Conservation (phyloP, 1,140 invertebrate species). For the Steinernema feltiae region DNA sequence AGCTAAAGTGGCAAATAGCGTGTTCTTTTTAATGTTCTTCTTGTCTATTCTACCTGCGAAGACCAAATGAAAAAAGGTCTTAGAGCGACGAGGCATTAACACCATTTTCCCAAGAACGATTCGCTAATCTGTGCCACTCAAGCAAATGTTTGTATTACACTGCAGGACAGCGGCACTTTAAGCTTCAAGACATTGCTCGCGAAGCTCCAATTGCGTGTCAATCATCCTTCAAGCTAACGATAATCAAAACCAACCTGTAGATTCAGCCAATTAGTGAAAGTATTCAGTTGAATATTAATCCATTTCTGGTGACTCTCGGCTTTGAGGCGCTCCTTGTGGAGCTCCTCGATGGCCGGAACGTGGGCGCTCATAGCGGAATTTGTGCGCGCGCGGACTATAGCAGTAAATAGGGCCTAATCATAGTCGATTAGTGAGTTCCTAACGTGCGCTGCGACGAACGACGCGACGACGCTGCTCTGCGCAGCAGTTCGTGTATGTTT, state of each 20-base stretch:
- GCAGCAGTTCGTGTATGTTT: slow-evolving; percentile 3
- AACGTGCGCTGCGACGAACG: slow-evolving; percentile 2
- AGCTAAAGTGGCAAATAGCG: too few relatives aligned
- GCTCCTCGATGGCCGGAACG: slow-evolving; percentile 2
- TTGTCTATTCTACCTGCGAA: too few relatives aligned
- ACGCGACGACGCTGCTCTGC: background rate
- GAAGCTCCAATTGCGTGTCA: too few relatives aligned
- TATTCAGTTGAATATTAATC: slow-evolving; percentile 93
- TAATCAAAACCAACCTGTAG: slow-evolving; percentile 67
- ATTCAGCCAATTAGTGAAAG: slow-evolving; percentile 96
- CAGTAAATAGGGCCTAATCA: slow-evolving; percentile 4
- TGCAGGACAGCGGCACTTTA: too few relatives aligned
- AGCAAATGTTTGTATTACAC: too few relatives aligned
- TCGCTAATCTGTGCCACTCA: too few relatives aligned
- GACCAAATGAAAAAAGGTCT: too few relatives aligned
- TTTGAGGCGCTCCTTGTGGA: background rate
- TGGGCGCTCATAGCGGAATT: background rate
- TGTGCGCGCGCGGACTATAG: background rate
- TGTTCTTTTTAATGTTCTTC: too few relatives aligned
- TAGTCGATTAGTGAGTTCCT: slow-evolving; percentile 7
- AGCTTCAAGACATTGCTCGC: too few relatives aligned
- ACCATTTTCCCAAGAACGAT: too few relatives aligned
- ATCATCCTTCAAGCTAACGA: background rate
- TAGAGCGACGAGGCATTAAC: too few relatives aligned
- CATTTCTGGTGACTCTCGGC: slow-evolving; percentile 61